These are phyloP conservation scores for Orientallactaga bullata DNA, from an alignment of 2,113 vertebrate species.

Conservation along the genomic window DNA sequence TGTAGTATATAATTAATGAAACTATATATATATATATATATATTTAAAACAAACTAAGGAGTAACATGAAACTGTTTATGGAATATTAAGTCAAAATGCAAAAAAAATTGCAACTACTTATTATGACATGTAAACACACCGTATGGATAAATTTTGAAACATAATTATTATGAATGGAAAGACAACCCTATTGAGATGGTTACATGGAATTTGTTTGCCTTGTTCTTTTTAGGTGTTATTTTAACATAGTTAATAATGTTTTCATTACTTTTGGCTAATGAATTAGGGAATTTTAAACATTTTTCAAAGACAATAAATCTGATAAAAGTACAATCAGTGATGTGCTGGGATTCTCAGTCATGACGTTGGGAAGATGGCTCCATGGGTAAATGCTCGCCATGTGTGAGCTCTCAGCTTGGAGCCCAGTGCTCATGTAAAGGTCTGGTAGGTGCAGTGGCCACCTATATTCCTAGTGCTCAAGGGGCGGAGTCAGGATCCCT, in stretches of 20 bases:
- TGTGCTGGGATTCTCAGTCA: not conserved
- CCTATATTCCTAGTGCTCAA: too few relatives aligned
- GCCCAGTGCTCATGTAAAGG: too few relatives aligned
- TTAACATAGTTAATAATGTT: conserved; percentile 32
- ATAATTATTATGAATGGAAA: conserved; percentile 52
- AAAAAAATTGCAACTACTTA: not conserved
- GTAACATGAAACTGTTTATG: conserved; percentile 34
- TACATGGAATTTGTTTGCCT: conserved; percentile 34
- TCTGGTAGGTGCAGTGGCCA: too few relatives aligned
- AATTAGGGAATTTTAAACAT: not conserved
- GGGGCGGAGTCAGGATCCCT: too few relatives aligned
- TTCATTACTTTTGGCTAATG: conserved; percentile 10
- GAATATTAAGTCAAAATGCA: conserved; percentile 29
- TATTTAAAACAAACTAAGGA: conserved; percentile 23
- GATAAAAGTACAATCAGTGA: not conserved
- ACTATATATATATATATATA: not conserved
- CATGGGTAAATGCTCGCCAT: too few relatives aligned
- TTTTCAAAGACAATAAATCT: conserved; percentile 25
- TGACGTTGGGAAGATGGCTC: too few relatives aligned
- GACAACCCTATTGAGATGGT: not conserved
- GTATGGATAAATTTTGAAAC: not conserved
- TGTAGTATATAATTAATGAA: conserved; percentile 26
- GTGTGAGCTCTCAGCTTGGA: too few relatives aligned
- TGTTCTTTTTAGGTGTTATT: not conserved
- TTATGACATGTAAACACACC: not conserved